phyloP scores from a whole-genome alignment of 2,797 vertebrate genomes.

The Crenichthys baileyi region DNA sequence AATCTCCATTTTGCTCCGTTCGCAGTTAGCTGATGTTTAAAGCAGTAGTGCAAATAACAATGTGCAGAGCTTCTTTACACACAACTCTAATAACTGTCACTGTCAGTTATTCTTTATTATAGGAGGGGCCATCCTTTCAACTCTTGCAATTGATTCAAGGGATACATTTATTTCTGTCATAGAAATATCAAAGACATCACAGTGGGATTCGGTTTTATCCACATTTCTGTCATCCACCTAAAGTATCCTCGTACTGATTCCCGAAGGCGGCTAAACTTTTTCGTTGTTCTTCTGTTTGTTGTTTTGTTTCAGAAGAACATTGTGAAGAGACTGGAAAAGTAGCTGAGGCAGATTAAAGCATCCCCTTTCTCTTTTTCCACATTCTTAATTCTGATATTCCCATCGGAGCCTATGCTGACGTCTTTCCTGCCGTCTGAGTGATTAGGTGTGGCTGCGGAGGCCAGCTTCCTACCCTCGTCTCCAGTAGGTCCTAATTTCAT shows the following conservation, averaged over 20 bases:
- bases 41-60: constrained; percentile 72
- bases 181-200: constrained; percentile 66
- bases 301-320: constrained; percentile 67
- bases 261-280: constrained; percentile 63
- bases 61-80: constrained; percentile 50
- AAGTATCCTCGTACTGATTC: constrained; percentile 71
- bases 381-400: constrained; percentile 74
- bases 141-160: constrained; percentile 67
- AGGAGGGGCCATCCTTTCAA: constrained; percentile 58
- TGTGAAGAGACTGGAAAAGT: constrained; percentile 73
- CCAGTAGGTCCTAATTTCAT: constrained; percentile 79
- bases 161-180: constrained; percentile 42
- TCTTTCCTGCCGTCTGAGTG: constrained; percentile 79
- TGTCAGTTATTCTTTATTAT: constrained; percentile 53
- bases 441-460: constrained; percentile 85
- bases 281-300: constrained; percentile 63
- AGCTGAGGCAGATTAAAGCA: constrained; percentile 81
- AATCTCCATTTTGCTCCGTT: constrained; percentile 73
- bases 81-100: constrained; percentile 23
- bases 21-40: constrained; percentile 72
- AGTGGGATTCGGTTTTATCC: constrained; percentile 64
- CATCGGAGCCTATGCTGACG: constrained; percentile 69
- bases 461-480: constrained; percentile 73
- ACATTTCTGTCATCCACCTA: constrained; percentile 56
- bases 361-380: constrained; percentile 43